Evolutionary conservation across 1,140 invertebrate species (phyloP), one percentile per base, ranked within the genome.

Genomic region (Lutraria rhynchaena): DNA sequence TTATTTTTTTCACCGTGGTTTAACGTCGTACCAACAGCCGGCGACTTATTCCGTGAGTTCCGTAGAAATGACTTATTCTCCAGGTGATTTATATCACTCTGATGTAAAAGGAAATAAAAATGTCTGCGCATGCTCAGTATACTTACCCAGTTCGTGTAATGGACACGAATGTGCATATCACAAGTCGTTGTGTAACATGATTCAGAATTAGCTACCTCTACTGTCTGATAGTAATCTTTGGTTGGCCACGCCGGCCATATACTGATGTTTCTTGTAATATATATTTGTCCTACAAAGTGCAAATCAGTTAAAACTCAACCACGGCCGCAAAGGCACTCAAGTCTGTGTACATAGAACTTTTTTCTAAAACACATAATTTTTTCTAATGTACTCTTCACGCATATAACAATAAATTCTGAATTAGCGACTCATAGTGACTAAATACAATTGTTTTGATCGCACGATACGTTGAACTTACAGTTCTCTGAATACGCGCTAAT

Each of bases 101-200:
- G n/a, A n/a, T n/a, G n/a, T n/a, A n/a, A n/a, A n/a, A n/a, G n/a
- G n/a, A n/a, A n/a, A n/a, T n/a, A n/a, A n/a, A n/a, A n/a, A n/a
- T n/a, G n/a, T n/a, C 60, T n/a, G 15, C 15, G 31, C 3, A 5
- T 33, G 37, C 9, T 31, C 17, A 22, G n/a, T 37, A 41, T 9
- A 60, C 27, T 37, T 22, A 75, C 71, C 71, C 71, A 75, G 57
- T 75, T 75, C 4, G 71, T 75, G 37, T 75, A 75, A 11, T 35
- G 49, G n/a, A 75, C 57, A 7, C 5, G 13, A 11, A 75, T 29
- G 7, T 4, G 7, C 53, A 75, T 44, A 27, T 41, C 29, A 49
- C 71, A 75, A 4, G 71, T 75, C 9, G 71, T 75, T 0, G 57
- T 61, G 24, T 75, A 75, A 46, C 71, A 75, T 22, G 71, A 75